Evolutionary conservation across 2,888 invertebrate genomes (phyloP).

Genomic region (Glyphotaelius pellucidus): DNA sequence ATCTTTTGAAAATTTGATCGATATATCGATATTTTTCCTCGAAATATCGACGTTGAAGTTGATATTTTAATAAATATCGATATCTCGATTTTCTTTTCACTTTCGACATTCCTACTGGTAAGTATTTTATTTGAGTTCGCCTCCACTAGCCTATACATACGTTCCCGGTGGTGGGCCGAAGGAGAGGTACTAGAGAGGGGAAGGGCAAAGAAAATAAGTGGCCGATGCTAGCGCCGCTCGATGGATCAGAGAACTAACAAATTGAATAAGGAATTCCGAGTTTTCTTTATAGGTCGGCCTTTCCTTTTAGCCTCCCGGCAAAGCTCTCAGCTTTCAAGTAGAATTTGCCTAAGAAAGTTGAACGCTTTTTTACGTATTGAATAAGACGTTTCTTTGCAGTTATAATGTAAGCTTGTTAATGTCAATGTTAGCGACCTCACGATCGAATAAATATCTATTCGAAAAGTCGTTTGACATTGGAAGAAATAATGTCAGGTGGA

Average conservation of each 20-base stretch:
- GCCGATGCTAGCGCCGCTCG: constrained; percentile 18
- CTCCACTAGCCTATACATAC: neutral
- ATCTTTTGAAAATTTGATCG: too few relatives aligned
- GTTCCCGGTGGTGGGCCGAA: neutral
- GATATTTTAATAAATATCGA: too few relatives aligned
- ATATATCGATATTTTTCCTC: too few relatives aligned
- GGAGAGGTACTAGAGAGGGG: neutral
- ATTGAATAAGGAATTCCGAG: constrained; percentile 36
- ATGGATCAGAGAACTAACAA: constrained; percentile 29
- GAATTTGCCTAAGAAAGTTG: constrained; percentile 10
- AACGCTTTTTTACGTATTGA: neutral
- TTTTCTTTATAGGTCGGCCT: neutral
- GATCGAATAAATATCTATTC: neutral
- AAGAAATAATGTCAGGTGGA: neutral
- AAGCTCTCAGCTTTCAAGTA: neutral
- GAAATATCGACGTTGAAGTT: too few relatives aligned
- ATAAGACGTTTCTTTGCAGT: neutral
- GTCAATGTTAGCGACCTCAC: neutral
- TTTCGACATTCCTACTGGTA: too few relatives aligned
- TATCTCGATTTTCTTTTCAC: too few relatives aligned
- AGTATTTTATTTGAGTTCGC: neutral
- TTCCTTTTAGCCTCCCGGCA: constrained; percentile 11
- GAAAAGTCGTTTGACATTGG: neutral
- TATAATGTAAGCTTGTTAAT: neutral
- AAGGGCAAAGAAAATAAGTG: neutral